Conservation (phyloP, 2,113 vertebrate species). For the Tyrannus savana region DNA sequence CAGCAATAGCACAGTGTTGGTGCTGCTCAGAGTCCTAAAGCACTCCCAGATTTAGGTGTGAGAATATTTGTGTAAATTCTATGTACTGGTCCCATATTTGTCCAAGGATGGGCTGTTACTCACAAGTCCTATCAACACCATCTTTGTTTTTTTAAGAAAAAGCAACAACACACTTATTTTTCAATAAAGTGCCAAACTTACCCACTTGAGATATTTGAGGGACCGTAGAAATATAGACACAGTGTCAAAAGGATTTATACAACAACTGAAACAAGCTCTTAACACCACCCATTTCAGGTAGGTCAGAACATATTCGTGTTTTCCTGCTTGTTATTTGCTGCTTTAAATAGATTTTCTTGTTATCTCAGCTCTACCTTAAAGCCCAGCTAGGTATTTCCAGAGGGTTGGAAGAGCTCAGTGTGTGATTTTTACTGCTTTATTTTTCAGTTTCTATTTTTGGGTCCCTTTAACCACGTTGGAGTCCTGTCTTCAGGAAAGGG, state of each 20-base stretch:
- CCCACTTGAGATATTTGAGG: not conserved
- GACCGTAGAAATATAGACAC: not conserved
- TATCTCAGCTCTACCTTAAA: not conserved
- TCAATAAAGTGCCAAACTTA: not conserved
- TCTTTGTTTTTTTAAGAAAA: not conserved
- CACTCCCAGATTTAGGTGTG: not conserved
- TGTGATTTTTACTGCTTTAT: not conserved
- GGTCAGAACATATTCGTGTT: fast-evolving
- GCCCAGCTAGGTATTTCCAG: not conserved
- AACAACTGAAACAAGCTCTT: not conserved
- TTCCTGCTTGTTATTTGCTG: not conserved
- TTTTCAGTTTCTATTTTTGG: not conserved
- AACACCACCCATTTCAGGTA: not conserved
- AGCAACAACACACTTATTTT: not conserved
- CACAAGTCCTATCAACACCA: not conserved
- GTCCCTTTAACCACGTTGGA: not conserved
- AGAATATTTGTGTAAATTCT: not conserved
- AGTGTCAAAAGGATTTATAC: fast-evolving
- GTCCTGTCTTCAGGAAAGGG: not conserved
- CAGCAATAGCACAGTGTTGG: not conserved
- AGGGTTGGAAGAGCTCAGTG: not conserved
- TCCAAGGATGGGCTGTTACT: not conserved
- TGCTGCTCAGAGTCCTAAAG: not conserved
- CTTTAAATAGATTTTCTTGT: not conserved
- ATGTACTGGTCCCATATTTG: fast-evolving